A percentile compares a stretch with the other conserved stretches of the same genome.
Evolutionary conservation across 2,113 vertebrate species (phyloP).

Genomic region (Macheiramphus alcinus): DNA sequence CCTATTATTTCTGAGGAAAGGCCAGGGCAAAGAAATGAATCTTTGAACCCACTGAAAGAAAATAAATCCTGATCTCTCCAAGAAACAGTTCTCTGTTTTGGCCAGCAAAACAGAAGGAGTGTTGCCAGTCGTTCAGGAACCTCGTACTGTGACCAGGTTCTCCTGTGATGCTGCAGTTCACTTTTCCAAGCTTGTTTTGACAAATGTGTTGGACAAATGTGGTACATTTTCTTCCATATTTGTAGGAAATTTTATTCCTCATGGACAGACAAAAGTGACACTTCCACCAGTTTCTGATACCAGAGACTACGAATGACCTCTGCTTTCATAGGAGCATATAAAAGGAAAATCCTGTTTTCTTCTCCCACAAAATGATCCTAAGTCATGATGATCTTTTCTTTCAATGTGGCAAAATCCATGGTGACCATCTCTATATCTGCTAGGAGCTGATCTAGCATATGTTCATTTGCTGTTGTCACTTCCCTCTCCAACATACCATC

Average conservation of each 20-base stretch:
- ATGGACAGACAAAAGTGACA: neutral
- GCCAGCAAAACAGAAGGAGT: rapidly evolving
- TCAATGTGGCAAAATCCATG: neutral
- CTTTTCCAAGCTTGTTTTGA: neutral
- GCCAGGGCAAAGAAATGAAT: neutral
- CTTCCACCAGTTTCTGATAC: neutral
- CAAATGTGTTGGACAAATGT: neutral
- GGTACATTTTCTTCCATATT: neutral
- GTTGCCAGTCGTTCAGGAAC: neutral
- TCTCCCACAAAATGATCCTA: neutral
- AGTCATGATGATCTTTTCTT: neutral
- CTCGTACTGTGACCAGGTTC: neutral
- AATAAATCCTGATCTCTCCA: neutral
- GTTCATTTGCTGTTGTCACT: conserved; percentile 39
- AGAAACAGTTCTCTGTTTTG: neutral
- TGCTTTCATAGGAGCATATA: rapidly evolving
- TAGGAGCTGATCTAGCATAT: conserved; percentile 14
- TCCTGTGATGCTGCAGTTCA: neutral
- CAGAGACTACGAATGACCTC: neutral
- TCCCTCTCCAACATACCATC: conserved; percentile 38
- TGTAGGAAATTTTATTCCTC: neutral
- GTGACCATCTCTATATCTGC: conserved; percentile 12
- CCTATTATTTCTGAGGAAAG: neutral
- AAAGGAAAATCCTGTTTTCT: neutral
- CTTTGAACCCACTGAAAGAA: neutral